Evolutionary conservation across 2,797 vertebrate species (phyloP).

Genomic region (Harpagifer antarcticus): DNA sequence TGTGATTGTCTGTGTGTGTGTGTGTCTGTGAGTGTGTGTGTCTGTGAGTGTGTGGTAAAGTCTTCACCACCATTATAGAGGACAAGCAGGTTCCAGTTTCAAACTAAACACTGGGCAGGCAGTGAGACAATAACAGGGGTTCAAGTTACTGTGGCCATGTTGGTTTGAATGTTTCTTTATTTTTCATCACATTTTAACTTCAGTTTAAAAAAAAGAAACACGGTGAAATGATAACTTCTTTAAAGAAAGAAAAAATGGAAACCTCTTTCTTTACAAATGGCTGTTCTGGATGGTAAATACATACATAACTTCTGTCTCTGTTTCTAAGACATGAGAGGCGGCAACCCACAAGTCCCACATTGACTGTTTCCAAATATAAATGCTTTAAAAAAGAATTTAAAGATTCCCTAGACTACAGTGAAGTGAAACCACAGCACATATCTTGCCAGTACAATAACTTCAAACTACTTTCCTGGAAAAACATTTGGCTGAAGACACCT

Average conservation of each 20-base stretch:
- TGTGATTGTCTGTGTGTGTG: background rate
- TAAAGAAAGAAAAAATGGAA: background rate
- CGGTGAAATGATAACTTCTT: background rate
- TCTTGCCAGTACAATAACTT: background rate
- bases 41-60: background rate
- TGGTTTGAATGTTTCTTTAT: constrained; percentile 39
- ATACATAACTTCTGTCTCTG: background rate
- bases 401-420: background rate
- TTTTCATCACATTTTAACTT: constrained; percentile 20
- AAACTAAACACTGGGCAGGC: constrained; percentile 58
- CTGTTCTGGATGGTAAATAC: background rate
- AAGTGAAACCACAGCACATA: constrained; percentile 1
- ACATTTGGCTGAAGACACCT: constrained; percentile 5
- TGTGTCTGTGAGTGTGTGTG: background rate
- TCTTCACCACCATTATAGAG: constrained; percentile 36
- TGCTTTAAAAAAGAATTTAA: background rate
- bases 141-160: constrained; percentile 56
- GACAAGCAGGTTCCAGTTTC: constrained; percentile 65
- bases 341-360: background rate
- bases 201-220: background rate
- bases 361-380: background rate
- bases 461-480: constrained; percentile 10
- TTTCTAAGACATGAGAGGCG: background rate
- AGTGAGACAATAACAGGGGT: constrained; percentile 53
- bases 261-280: constrained; percentile 1